A percentile compares a stretch with the other conserved stretches of the same genome.
phyloP scores from a whole-genome alignment of 2,888 invertebrate genomes.

The Homarus gammarus region DNA sequence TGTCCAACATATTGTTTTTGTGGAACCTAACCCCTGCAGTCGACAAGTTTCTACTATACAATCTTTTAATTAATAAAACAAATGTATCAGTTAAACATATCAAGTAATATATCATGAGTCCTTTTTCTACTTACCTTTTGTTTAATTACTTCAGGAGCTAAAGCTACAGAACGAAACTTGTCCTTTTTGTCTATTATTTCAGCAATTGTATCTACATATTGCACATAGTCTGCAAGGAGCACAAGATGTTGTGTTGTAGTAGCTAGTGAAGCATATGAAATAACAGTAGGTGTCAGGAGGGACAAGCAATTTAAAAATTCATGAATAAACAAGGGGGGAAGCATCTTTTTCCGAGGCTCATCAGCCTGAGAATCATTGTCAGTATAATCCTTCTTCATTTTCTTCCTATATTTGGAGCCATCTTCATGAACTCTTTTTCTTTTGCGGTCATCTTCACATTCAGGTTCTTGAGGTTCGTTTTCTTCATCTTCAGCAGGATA shows the following conservation, averaged over 20 bases:
- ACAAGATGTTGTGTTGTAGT: slow-evolving; percentile 1
- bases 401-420: background rate
- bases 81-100: background rate
- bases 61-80: too few species aligned
- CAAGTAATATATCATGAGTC: background rate
- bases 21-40: too few species aligned
- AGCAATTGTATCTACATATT: slow-evolving; percentile 37
- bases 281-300: slow-evolving; percentile 23
- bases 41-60: too few species aligned
- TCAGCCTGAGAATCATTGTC: background rate
- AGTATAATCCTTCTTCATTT: background rate
- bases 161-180: slow-evolving; percentile 23
- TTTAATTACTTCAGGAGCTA: slow-evolving; percentile 38
- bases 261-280: slow-evolving; percentile 5
- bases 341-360: background rate
- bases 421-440: background rate
- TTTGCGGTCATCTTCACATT: background rate
- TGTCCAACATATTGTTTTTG: too few species aligned
- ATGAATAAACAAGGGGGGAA: slow-evolving; percentile 43
- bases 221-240: slow-evolving; percentile 23
- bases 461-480: background rate
- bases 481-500: background rate
- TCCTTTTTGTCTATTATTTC: background rate
- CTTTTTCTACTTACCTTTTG: slow-evolving; percentile 40
- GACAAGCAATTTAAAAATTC: slow-evolving; percentile 45